Percentiles rank a stretch among this genome's conserved stretches.
Conservation (phyloP, 2,797 vertebrate species). For the Tadarida brasiliensis region DNA sequence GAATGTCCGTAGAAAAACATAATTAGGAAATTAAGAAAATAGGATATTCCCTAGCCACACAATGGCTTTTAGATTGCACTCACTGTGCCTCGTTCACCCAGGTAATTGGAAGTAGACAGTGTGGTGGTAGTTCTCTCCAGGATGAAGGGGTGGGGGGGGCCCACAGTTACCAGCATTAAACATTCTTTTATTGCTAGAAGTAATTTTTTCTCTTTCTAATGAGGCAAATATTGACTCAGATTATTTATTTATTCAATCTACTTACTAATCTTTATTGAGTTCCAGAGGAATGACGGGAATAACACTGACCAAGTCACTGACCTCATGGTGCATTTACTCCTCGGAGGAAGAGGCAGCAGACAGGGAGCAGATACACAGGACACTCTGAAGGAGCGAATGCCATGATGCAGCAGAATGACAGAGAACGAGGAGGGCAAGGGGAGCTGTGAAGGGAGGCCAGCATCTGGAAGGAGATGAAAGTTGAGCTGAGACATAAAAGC, state of each 20-base stretch:
- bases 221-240: neutral
- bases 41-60: neutral
- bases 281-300: neutral
- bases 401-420: neutral
- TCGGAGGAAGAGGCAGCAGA: neutral
- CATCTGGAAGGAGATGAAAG: neutral
- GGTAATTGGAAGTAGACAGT: neutral
- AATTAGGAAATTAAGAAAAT: conserved; percentile 27
- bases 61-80: neutral
- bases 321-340: conserved; percentile 10
- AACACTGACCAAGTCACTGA: neutral
- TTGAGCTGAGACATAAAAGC: neutral
- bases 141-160: rapidly evolving
- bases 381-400: neutral
- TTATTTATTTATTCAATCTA: neutral
- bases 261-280: neutral
- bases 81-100: neutral
- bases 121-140: neutral
- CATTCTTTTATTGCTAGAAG: neutral
- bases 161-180: neutral
- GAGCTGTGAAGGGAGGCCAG: neutral
- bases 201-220: conserved; percentile 25
- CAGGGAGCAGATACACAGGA: neutral
- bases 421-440: neutral
- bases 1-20: neutral